A percentile compares a stretch with the other conserved stretches of the same genome.
Evolutionary conservation across 2,888 invertebrate species (phyloP).

Genomic region (Mythimna vitellina): DNA sequence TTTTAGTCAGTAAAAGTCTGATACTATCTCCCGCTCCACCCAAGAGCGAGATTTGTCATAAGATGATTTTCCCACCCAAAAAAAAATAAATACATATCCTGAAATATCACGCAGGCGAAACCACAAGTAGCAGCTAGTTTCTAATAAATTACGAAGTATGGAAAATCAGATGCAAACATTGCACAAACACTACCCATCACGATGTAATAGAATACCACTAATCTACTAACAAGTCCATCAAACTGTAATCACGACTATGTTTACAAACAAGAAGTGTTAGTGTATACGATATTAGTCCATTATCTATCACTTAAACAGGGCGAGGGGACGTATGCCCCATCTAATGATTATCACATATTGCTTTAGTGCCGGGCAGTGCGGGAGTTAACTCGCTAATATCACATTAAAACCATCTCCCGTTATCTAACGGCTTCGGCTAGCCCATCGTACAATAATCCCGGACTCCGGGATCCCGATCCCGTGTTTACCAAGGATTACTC

Average conservation of each 20-base stretch:
- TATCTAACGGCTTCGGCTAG: constrained; percentile 75
- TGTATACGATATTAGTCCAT: constrained; percentile 60
- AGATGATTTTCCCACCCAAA: too few relatives aligned
- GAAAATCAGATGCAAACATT: constrained; percentile 24
- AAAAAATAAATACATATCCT: too few relatives aligned
- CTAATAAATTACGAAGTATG: background rate
- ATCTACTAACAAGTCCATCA: constrained; percentile 59
- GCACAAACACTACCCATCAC: constrained; percentile 15
- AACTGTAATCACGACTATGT: constrained; percentile 55
- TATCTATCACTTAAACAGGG: constrained; percentile 65
- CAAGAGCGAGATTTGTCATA: too few relatives aligned
- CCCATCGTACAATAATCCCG: constrained; percentile 75
- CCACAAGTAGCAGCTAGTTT: too few relatives aligned
- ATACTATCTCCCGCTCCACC: too few relatives aligned
- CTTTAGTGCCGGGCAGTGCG: constrained; percentile 51
- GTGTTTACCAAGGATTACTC: constrained; percentile 79
- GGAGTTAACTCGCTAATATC: constrained; percentile 80
- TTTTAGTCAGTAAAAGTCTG: too few relatives aligned
- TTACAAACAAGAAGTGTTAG: constrained; percentile 60
- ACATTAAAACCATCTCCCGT: constrained; percentile 76
- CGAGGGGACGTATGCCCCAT: constrained; percentile 61
- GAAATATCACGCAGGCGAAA: too few relatives aligned
- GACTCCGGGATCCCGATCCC: constrained; percentile 74
- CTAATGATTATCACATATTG: constrained; percentile 70
- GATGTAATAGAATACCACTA: constrained; percentile 47